Conservation (phyloP, 2,797 vertebrate species). For the Simalia tracyae region DNA sequence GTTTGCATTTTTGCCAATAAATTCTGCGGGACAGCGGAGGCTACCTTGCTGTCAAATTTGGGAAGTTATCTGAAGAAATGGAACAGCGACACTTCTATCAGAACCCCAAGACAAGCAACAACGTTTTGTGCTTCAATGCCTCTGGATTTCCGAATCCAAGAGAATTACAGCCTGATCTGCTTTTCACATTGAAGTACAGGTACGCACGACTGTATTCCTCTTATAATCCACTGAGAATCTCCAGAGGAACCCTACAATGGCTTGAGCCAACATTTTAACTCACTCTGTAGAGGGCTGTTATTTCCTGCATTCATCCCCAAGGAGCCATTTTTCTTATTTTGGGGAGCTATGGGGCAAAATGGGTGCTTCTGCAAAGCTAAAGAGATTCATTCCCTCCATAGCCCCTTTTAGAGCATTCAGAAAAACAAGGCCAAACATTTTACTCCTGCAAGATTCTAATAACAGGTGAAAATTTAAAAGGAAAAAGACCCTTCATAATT, state of each 20-base stretch:
- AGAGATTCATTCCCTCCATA: no score
- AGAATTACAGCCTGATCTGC: not conserved
- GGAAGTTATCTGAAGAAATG: not conserved
- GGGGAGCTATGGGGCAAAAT: no score
- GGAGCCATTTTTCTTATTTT: no score
- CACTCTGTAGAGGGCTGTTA: not conserved
- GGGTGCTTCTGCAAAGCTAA: no score
- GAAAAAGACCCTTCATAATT: no score
- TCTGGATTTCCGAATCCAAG: not conserved
- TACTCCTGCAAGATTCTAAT: no score
- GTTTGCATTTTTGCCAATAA: conserved; percentile 6
- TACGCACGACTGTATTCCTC: not conserved
- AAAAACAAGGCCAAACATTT: no score
- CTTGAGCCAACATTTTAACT: not conserved
- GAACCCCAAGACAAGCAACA: not conserved
- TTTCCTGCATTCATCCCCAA: not conserved
- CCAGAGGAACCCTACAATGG: not conserved
- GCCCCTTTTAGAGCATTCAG: no score
- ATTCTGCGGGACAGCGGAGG: conserved; percentile 19
- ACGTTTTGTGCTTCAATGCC: not conserved
- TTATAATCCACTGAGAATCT: not conserved
- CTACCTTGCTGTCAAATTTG: not conserved
- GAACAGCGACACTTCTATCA: not conserved
- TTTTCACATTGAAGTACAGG: not conserved
- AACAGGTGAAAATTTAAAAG: no score